Percentiles rank a stretch among this genome's conserved stretches.
Evolutionary conservation across 1,140 invertebrate genomes (phyloP).

Genomic region (Drosophila tristis): DNA sequence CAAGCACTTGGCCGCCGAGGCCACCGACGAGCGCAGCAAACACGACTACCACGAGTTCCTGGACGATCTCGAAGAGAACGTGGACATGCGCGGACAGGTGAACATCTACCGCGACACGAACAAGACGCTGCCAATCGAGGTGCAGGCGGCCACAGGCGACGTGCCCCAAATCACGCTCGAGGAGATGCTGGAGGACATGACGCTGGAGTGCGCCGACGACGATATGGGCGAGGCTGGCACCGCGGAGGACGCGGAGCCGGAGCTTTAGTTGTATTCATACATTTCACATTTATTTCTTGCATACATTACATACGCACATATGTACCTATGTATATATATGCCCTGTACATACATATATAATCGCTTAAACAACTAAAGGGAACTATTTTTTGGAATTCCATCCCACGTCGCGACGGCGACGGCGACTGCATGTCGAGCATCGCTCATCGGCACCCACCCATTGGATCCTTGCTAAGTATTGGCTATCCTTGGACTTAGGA

Average conservation of each 20-base stretch:
- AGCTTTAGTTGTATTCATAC: no score
- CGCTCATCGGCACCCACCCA: no score
- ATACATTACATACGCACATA: neutral
- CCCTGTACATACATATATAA: conserved; percentile 30
- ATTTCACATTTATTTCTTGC: no score
- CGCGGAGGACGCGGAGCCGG: conserved; percentile 22
- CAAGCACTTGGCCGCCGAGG: conserved; percentile 91
- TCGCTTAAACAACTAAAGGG: conserved; percentile 23
- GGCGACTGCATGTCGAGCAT: no score
- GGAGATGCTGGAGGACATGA: conserved; percentile 98
- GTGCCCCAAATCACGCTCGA: conserved; percentile 95
- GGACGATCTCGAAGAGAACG: conserved; percentile 98
- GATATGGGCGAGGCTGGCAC: conserved; percentile 86
- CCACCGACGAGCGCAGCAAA: conserved; percentile 88
- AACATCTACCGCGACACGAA: conserved; percentile 95
- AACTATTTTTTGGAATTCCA: neutral
- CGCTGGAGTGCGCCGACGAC: conserved; percentile 88
- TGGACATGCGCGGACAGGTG: conserved; percentile 93
- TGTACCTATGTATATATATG: conserved; percentile 16
- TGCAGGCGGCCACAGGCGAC: conserved; percentile 87
- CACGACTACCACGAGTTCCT: conserved; percentile 97
- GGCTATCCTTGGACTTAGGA: conserved; percentile 25
- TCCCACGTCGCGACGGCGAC: no score
- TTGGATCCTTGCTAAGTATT: conserved; percentile 33
- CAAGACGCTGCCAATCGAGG: conserved; percentile 89